Conservation (phyloP, 2,888 invertebrate species). For the Cheilosia vernalis region DNA sequence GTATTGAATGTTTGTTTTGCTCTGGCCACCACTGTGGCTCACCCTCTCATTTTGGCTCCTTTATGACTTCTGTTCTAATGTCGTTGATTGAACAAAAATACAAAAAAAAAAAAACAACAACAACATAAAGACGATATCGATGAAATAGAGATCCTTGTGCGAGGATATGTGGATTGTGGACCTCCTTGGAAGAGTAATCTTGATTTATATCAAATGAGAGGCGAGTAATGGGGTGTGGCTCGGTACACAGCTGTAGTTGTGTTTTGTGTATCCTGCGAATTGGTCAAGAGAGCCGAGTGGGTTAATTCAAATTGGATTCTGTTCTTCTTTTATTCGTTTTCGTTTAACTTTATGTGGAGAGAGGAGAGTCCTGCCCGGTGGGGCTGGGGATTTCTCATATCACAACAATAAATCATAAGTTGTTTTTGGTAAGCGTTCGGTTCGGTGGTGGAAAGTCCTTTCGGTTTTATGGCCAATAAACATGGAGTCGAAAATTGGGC, state of each 20-base stretch:
- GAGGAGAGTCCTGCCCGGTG: conserved; percentile 1
- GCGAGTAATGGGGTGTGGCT: conserved; percentile 40
- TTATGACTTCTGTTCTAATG: conserved; percentile 73
- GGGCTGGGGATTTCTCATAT: conserved; percentile 7
- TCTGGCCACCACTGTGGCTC: conserved; percentile 72
- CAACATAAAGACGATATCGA: conserved; percentile 35
- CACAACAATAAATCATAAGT: conserved; percentile 60
- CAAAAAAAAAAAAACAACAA: not conserved
- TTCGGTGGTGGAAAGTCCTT: conserved; percentile 31
- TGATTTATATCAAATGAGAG: conserved; percentile 62
- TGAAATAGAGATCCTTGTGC: conserved; percentile 44
- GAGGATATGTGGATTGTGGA: conserved; percentile 14
- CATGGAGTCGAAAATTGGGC: conserved; percentile 14
- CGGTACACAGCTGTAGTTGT: conserved; percentile 25
- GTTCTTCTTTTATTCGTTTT: conserved; percentile 31
- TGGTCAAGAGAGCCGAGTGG: conserved; percentile 59
- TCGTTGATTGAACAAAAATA: conserved; percentile 41
- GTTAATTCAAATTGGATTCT: conserved; percentile 65
- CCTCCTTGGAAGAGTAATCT: conserved; percentile 68
- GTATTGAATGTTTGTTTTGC: conserved; percentile 66
- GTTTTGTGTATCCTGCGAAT: conserved; percentile 34
- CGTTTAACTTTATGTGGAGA: not conserved
- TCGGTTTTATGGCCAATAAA: conserved; percentile 39
- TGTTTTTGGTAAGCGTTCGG: conserved; percentile 34
- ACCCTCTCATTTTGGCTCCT: conserved; percentile 73